These are phyloP conservation scores for Apis florea DNA, from an alignment of 1,140 invertebrate genomes.

Conservation along the genomic window DNA sequence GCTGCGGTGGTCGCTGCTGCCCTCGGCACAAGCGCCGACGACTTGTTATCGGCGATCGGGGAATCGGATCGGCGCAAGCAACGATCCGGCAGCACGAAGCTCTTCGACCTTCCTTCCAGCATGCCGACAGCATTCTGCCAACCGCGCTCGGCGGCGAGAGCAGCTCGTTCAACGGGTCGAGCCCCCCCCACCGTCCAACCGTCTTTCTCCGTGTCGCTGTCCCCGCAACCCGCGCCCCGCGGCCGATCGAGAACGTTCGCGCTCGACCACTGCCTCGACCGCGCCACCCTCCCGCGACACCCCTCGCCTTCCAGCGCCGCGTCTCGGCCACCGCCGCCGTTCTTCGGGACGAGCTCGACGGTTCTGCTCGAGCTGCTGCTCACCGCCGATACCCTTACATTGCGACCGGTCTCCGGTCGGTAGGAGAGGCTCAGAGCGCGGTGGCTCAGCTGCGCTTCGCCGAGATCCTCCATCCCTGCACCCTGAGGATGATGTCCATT, in stretches of 20 bases:
- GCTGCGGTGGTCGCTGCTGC: conserved; percentile 33
- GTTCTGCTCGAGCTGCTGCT: conserved; percentile 57
- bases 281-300: neutral
- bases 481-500: conserved; percentile 68
- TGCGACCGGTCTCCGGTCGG: conserved; percentile 66
- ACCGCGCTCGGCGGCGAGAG: conserved; percentile 60
- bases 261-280: conserved; percentile 19
- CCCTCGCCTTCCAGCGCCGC: neutral
- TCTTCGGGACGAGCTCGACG: conserved; percentile 53
- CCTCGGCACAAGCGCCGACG: conserved; percentile 42
- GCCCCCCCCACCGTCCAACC: conserved; percentile 21
- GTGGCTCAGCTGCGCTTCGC: conserved; percentile 35
- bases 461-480: conserved; percentile 39
- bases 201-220: conserved; percentile 28
- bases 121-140: conserved; percentile 64
- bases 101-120: conserved; percentile 73
- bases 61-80: conserved; percentile 61
- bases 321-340: conserved; percentile 40
- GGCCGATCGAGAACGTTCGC: conserved; percentile 11
- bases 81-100: conserved; percentile 73
- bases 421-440: conserved; percentile 70
- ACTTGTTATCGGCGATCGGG: conserved; percentile 55
- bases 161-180: conserved; percentile 66
- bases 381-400: conserved; percentile 69
- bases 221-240: neutral